These are phyloP conservation scores for Procambarus clarkii DNA, from an alignment of 1,140 invertebrate species.

Conservation along the genomic window DNA sequence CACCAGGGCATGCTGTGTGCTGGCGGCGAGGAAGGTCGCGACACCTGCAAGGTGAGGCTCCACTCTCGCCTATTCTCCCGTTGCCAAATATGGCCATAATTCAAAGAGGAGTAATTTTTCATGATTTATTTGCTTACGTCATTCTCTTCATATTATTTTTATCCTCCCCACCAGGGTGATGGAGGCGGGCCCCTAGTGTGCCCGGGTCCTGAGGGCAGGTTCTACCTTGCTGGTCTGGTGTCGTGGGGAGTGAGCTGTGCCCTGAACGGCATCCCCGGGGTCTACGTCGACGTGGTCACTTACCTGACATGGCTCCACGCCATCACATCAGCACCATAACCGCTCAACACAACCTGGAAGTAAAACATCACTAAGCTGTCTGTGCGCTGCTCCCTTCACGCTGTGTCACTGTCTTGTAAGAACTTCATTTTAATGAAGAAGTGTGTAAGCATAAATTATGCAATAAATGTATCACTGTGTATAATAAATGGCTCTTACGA, in stretches of 20 bases:
- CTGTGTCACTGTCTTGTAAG: no score
- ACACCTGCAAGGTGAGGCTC: slow-evolving; percentile 78
- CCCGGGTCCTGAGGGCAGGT: slow-evolving; percentile 83
- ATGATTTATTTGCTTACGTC: not conserved
- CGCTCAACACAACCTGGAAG: not conserved
- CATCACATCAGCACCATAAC: slow-evolving; percentile 24
- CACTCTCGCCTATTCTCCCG: not conserved
- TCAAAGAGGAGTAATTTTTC: not conserved
- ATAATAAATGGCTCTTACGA: no score
- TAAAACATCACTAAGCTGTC: no score
- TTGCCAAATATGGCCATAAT: not conserved
- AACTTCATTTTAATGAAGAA: no score
- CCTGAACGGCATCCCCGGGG: slow-evolving; percentile 89
- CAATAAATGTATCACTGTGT: no score
- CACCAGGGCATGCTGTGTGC: slow-evolving; percentile 88
- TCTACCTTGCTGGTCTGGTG: slow-evolving; percentile 91
- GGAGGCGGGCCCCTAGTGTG: slow-evolving; percentile 94
- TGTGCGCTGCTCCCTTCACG: no score
- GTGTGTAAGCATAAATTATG: no score
- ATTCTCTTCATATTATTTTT: not conserved
- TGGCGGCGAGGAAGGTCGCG: slow-evolving; percentile 94
- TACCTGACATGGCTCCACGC: slow-evolving; percentile 75
- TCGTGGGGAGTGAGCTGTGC: slow-evolving; percentile 93
- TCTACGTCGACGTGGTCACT: slow-evolving; percentile 87
- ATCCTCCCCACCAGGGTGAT: slow-evolving; percentile 80